A percentile compares a stretch with the other conserved stretches of the same genome.
phyloP scores from a whole-genome alignment of 2,113 vertebrate genomes.

The Ramphastos sulfuratus region DNA sequence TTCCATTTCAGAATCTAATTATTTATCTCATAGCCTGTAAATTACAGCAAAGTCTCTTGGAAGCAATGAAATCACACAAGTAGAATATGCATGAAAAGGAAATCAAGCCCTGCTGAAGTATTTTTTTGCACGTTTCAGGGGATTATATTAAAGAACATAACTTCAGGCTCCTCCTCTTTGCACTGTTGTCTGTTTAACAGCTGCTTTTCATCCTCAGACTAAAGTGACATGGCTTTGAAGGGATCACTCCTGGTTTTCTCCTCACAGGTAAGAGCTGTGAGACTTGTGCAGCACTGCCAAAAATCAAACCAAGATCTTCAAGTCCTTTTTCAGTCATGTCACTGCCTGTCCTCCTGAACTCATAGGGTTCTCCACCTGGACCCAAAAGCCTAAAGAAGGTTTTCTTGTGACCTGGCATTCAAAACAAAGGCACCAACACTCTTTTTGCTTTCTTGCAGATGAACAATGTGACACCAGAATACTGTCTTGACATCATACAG shows the following conservation, averaged over 20 bases:
- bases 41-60: neutral
- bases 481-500: conserved; percentile 89
- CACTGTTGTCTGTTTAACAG: neutral
- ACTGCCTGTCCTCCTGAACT: neutral
- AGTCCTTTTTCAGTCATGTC: neutral
- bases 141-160: neutral
- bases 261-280: neutral
- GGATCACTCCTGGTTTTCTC: neutral
- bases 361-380: neutral
- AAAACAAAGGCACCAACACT: neutral
- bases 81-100: conserved; percentile 44
- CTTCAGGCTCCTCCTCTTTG: neutral
- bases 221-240: neutral
- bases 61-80: conserved; percentile 51
- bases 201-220: neutral
- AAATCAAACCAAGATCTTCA: neutral
- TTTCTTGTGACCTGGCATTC: neutral
- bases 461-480: conserved; percentile 88
- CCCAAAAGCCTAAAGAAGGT: neutral
- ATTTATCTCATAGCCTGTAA: neutral
- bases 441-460: conserved; percentile 79
- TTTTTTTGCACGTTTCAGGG: conserved; percentile 7
- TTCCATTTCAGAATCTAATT: conserved; percentile 32
- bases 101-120: conserved; percentile 11
- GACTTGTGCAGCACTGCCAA: neutral